Evolutionary conservation across 2,888 invertebrate species (phyloP), one percentile per base, ranked within the genome.

Genomic region (Fragum fragum): DNA sequence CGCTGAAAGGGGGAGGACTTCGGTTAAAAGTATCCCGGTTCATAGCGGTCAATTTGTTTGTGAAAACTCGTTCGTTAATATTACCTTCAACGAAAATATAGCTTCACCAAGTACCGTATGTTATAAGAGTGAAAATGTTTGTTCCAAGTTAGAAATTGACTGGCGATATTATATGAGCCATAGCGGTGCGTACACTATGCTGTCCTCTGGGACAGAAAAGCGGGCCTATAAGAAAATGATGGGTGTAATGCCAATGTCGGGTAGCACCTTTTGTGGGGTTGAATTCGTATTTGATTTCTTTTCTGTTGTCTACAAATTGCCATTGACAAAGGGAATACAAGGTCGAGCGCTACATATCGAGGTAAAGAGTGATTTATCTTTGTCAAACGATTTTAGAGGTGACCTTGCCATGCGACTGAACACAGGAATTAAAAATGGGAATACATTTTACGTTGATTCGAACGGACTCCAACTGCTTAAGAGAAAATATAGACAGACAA

Each of bases 381-480:
- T 72, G 29, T 18, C 42, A 3, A 28, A n/a, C 6, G 61, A 39
- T n/a, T 82, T 80, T 47, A 57, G 71, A 11, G 85, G 85, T n/a
- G 94, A 94, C 77, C 71, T 94, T 1, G 90, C 94, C 21, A 90
- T 94, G 91, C 83, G 92, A 75, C 61, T 94, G 16, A 85, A 76
- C 23, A 90, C 93, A 0, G 79, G 88, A 39, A 82, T 94, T 16
- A 74, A 86, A 36, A 90, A 86, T 21, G 80, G 81, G 26, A 81
- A 85, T 7, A 73, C 79, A 6, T 94, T 91, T 79, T 94, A 88
- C 78, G 92, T 93, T 0, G 94, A 94, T 83, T 90, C 92, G 32
- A 94, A 94, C 79, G 93, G 92, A 0, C 90, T 92, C 55, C 92
- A 93, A 77, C 78, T 92, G 66, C 88, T 94, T 55, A 84, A 88